Evolutionary conservation across 2,797 vertebrate genomes (phyloP).

Genomic region (Ptychadena robeensis): DNA sequence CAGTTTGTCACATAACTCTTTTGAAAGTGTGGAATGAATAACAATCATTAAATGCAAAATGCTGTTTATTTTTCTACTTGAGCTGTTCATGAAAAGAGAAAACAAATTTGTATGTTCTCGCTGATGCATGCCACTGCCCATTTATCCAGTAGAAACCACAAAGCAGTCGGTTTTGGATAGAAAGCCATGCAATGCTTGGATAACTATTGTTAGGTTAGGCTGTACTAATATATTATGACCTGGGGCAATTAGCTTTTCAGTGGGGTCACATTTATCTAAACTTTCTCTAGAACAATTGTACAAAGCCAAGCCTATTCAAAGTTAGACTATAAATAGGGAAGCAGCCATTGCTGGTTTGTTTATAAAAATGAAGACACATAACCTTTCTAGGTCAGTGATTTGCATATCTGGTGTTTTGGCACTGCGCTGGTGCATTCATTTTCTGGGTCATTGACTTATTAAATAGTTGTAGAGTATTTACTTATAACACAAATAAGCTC

Average conservation of each 20-base stretch:
- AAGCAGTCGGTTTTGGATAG: neutral
- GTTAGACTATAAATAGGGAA: too few species aligned
- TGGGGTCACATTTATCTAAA: neutral
- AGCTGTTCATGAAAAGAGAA: slow-evolving; percentile 1
- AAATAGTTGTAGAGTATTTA: too few species aligned
- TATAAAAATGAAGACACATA: too few species aligned
- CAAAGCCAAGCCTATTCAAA: neutral
- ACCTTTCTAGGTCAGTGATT: too few species aligned
- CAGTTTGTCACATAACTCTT: slow-evolving; percentile 27
- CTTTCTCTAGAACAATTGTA: neutral
- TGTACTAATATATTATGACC: slow-evolving; percentile 18
- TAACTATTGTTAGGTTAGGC: slow-evolving; percentile 3
- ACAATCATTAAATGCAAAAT: slow-evolving; percentile 25
- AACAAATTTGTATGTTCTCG: neutral
- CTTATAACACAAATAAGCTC: too few species aligned
- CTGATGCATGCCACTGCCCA: slow-evolving; percentile 25
- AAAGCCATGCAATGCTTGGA: neutral
- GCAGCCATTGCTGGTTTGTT: too few species aligned
- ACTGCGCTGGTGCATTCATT: too few species aligned
- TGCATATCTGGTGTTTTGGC: too few species aligned
- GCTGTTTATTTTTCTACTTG: slow-evolving; percentile 28
- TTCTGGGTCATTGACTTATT: too few species aligned
- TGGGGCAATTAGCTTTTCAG: neutral
- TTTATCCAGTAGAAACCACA: slow-evolving; percentile 22
- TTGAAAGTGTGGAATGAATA: slow-evolving; percentile 27